phyloP scores from a whole-genome alignment of 1,140 invertebrate species.

The Anoplolepis gracilipes region DNA sequence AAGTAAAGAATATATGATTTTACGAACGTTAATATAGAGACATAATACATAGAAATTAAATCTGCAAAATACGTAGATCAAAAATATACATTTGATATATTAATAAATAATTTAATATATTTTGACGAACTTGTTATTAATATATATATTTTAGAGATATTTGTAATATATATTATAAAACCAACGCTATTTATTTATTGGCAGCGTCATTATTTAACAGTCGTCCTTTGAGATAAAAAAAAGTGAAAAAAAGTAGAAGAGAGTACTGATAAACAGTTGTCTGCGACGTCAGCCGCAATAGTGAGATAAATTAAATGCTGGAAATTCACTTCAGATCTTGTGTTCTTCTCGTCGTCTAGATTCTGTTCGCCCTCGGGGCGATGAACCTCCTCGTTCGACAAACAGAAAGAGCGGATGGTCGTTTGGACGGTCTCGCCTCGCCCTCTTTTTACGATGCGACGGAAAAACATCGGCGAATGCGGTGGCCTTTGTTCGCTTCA shows the following conservation, averaged over 20 bases:
- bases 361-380: conserved; percentile 19
- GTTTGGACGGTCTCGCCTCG: conserved; percentile 47
- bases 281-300: conserved; percentile 31
- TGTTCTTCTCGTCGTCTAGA: conserved; percentile 40
- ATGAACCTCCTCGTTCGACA: conserved; percentile 52
- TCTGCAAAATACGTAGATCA: neutral
- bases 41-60: neutral
- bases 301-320: conserved; percentile 53
- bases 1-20: neutral
- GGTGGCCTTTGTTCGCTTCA: conserved; percentile 61
- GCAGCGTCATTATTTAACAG: conserved; percentile 18
- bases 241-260: neutral
- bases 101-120: no score
- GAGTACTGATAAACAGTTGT: conserved; percentile 48
- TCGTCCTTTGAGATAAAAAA: neutral
- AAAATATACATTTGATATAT: neutral
- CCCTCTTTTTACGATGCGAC: conserved; percentile 66
- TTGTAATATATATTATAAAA: neutral
- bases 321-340: conserved; percentile 51
- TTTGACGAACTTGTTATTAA: neutral
- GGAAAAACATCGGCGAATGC: conserved; percentile 55
- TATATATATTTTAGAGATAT: neutral
- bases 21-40: neutral
- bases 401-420: conserved; percentile 36
- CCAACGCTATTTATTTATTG: neutral